Percentiles rank a stretch among this genome's conserved stretches.
These are phyloP conservation scores for Pleuronectes platessa DNA, from an alignment of 2,113 vertebrate genomes.

Conservation along the genomic window DNA sequence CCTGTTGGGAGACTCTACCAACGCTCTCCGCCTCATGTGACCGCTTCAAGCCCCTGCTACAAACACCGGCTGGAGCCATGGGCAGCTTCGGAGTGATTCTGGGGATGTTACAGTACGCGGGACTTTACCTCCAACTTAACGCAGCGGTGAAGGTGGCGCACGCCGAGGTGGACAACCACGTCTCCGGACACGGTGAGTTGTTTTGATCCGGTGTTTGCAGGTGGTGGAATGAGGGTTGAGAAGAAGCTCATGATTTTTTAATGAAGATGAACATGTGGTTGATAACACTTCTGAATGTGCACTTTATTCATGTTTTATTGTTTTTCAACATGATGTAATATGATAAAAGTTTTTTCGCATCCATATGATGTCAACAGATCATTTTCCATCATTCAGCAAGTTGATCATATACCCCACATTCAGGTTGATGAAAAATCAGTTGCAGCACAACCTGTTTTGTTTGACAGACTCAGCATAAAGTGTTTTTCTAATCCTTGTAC, in stretches of 20 bases:
- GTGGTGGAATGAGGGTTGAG: too few species aligned
- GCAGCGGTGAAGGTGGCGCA: conserved; percentile 81
- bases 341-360: neutral
- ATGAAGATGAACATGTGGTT: neutral
- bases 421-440: too few species aligned
- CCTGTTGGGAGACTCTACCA: conserved; percentile 29
- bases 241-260: neutral
- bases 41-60: conserved; percentile 56
- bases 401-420: too few species aligned
- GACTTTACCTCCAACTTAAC: conserved; percentile 91
- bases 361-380: neutral
- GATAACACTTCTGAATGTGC: neutral
- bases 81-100: conserved; percentile 84
- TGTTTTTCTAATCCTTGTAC: too few species aligned
- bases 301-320: conserved; percentile 9
- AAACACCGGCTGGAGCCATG: conserved; percentile 79
- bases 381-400: neutral
- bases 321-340: neutral
- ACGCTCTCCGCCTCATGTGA: conserved; percentile 66
- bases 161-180: conserved; percentile 83
- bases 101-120: conserved; percentile 88
- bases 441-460: too few species aligned
- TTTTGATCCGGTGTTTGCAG: neutral
- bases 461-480: too few species aligned
- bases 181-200: conserved; percentile 87